Percentiles rank a stretch among this genome's conserved stretches.
These are phyloP conservation scores for Helogale parvula DNA, from an alignment of 2,113 vertebrate species.

Conservation along the genomic window DNA sequence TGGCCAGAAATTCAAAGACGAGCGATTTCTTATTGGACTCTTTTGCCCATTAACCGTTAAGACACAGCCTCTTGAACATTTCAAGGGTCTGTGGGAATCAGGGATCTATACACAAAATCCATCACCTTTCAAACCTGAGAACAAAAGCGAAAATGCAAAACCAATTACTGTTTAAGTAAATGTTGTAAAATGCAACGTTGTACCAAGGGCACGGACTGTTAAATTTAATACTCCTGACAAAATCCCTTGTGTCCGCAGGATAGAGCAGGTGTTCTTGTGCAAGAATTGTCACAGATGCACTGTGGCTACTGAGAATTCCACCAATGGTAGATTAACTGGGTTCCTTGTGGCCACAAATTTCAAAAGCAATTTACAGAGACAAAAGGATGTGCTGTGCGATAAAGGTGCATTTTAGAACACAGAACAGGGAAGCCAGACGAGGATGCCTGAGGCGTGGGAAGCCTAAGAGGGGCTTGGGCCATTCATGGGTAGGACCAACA, in stretches of 20 bases:
- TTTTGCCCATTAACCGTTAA: neutral
- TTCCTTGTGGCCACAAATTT: neutral
- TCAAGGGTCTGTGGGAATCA: neutral
- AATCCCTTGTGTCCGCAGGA: fast-evolving
- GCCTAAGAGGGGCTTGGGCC: too few species aligned
- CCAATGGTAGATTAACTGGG: neutral
- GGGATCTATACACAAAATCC: neutral
- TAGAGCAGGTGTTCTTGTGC: fast-evolving
- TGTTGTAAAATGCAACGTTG: fast-evolving
- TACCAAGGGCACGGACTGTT: neutral
- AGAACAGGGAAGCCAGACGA: neutral
- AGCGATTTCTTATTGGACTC: neutral
- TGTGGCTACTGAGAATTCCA: fast-evolving
- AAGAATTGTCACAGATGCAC: neutral
- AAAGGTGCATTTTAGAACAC: neutral
- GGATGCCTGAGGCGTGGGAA: neutral
- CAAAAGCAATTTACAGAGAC: neutral
- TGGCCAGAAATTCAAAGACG: neutral
- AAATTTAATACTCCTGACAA: too few species aligned
- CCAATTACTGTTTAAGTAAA: neutral
- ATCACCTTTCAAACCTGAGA: neutral
- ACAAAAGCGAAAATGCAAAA: too few species aligned
- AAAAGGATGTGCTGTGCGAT: fast-evolving
- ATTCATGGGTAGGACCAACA: neutral
- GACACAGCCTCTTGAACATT: neutral